Conservation (phyloP, 1,140 invertebrate genomes). For the Drosophila tropicalis region DNA sequence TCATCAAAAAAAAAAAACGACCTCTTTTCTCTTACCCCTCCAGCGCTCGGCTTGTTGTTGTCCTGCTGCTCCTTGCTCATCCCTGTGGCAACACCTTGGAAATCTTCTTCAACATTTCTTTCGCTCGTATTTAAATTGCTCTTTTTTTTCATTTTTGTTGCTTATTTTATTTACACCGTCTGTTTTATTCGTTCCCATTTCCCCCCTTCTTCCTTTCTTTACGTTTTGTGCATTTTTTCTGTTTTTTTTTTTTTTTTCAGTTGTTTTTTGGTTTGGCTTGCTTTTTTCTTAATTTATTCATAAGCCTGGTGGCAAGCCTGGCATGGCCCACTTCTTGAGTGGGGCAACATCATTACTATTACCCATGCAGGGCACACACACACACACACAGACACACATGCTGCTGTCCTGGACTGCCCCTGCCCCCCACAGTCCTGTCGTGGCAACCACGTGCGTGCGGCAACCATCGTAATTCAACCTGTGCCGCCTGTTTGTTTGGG, state of each 20-base stretch:
- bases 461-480: conserved; percentile 72
- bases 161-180: conserved; percentile 57
- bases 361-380: conserved; percentile 65
- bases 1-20: neutral
- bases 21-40: conserved; percentile 9
- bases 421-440: conserved; percentile 15
- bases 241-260: neutral
- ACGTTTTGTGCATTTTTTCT: neutral
- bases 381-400: conserved; percentile 24
- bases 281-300: conserved; percentile 75
- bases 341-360: conserved; percentile 80
- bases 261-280: conserved; percentile 35
- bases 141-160: conserved; percentile 50
- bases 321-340: conserved; percentile 57
- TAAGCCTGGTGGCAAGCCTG: conserved; percentile 63
- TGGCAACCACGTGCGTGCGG: conserved; percentile 66
- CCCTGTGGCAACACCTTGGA: conserved; percentile 20
- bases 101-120: conserved; percentile 28
- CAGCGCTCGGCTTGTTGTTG: no score
- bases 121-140: conserved; percentile 64
- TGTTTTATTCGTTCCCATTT: conserved; percentile 62
- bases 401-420: conserved; percentile 14
- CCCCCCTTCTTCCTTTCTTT: neutral
- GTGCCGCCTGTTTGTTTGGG: conserved; percentile 70
- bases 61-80: neutral